Conservation (phyloP, 2,797 vertebrate genomes). For the Enteromius argenteus region DNA sequence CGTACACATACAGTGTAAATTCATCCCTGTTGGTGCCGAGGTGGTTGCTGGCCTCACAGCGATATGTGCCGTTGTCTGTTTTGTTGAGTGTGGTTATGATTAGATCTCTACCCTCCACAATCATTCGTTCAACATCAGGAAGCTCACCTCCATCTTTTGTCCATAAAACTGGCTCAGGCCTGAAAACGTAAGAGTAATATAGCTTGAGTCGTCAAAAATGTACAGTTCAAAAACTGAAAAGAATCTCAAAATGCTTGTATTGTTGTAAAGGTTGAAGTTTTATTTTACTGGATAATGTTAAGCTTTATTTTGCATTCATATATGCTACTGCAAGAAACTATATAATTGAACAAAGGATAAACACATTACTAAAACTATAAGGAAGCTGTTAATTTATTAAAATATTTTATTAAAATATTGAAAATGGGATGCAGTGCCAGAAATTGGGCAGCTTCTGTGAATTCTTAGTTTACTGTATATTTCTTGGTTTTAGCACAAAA, state of each 20-base stretch:
- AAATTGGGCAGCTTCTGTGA: background rate
- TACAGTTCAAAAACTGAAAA: background rate
- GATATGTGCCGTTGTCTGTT: slow-evolving; percentile 98
- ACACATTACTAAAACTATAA: background rate
- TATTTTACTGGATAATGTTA: background rate
- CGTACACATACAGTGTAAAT: slow-evolving; percentile 95
- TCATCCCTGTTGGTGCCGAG: slow-evolving; percentile 95
- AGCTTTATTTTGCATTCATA: background rate
- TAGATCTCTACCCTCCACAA: slow-evolving; percentile 93
- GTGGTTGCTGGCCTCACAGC: slow-evolving; percentile 95
- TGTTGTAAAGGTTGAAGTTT: background rate
- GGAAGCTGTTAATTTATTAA: background rate
- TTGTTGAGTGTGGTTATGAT: slow-evolving; percentile 97
- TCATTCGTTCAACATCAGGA: slow-evolving; percentile 96
- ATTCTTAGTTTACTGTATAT: background rate
- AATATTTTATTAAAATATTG: background rate
- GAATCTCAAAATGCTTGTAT: too few relatives aligned
- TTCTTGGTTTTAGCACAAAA: background rate
- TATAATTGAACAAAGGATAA: background rate
- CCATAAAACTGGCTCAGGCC: slow-evolving; percentile 96
- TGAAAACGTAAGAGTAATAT: slow-evolving; percentile 65
- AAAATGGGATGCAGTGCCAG: background rate
- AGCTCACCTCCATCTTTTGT: slow-evolving; percentile 96
- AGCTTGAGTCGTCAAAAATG: background rate
- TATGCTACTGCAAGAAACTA: background rate